A percentile compares a stretch with the other conserved stretches of the same genome.
Evolutionary conservation across 2,113 vertebrate species (phyloP).

Genomic region (Takifugu flavidus): DNA sequence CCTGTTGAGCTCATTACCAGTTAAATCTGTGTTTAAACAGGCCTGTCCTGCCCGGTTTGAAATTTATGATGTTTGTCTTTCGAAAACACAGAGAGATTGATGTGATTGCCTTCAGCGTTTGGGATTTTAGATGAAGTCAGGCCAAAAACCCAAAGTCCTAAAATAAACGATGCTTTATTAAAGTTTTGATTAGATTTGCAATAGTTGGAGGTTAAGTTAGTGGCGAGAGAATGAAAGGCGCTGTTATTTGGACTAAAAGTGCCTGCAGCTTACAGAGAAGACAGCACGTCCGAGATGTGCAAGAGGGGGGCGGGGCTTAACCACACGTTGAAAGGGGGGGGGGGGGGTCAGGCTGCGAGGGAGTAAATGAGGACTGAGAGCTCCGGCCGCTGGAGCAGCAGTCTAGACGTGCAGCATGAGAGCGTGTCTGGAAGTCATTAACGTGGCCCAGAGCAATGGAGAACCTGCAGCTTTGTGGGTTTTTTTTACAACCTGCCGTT

Average conservation of each 20-base stretch:
- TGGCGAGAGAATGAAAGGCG: too few species aligned
- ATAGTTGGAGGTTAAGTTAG: slow-evolving; percentile 25
- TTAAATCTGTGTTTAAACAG: slow-evolving; percentile 29
- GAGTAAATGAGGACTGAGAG: slow-evolving; percentile 12
- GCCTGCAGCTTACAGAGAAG: slow-evolving; percentile 44
- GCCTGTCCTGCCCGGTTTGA: slow-evolving; percentile 45
- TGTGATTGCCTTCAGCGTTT: slow-evolving; percentile 31
- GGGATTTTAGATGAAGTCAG: too few species aligned
- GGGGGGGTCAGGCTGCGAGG: slow-evolving; percentile 7
- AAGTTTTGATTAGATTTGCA: slow-evolving; percentile 46
- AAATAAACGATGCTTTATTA: slow-evolving; percentile 26
- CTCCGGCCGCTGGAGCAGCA: slow-evolving; percentile 29
- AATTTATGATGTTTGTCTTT: slow-evolving; percentile 54
- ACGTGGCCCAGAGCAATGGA: slow-evolving; percentile 64
- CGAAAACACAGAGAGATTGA: slow-evolving; percentile 1
- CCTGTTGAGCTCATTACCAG: neutral
- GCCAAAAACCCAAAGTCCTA: too few species aligned
- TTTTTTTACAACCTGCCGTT: slow-evolving; percentile 51
- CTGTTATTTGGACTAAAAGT: slow-evolving; percentile 19
- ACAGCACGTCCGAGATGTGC: slow-evolving; percentile 14
- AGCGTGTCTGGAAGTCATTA: slow-evolving; percentile 60
- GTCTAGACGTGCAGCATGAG: slow-evolving; percentile 36
- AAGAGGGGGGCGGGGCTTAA: slow-evolving; percentile 7
- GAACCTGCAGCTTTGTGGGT: slow-evolving; percentile 64
- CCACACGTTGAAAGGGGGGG: slow-evolving; percentile 1